Evolutionary conservation across 2,797 vertebrate species (phyloP).

Genomic region (Eurystomus glaucurus): DNA sequence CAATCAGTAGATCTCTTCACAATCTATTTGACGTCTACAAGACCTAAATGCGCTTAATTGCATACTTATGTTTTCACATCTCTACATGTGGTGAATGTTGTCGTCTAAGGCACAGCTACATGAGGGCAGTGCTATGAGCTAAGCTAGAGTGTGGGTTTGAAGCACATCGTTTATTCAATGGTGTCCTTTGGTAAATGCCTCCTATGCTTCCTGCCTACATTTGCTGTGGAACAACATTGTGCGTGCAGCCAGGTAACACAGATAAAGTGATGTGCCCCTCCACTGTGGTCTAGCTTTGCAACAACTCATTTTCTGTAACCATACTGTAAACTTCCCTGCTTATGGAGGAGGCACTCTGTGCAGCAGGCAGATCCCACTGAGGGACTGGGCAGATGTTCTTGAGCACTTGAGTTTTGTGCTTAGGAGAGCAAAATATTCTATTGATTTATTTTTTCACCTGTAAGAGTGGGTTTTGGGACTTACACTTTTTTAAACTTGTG

Average conservation of each 20-base stretch:
- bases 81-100: not conserved
- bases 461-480: not conserved
- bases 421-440: not conserved
- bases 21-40: not conserved
- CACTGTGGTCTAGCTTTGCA: not conserved
- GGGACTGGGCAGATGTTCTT: not conserved
- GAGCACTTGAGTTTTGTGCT: not conserved
- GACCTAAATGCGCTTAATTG: not conserved
- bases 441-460: not conserved
- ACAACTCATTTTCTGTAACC: not conserved
- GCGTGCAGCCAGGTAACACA: not conserved
- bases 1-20: not conserved
- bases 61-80: not conserved
- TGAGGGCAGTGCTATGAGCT: not conserved
- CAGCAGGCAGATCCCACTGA: not conserved
- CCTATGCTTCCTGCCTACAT: not conserved
- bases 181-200: not conserved
- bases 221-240: not conserved
- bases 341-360: not conserved
- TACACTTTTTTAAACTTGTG: not conserved
- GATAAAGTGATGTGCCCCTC: not conserved
- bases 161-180: rapidly evolving
- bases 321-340: not conserved
- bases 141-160: not conserved
- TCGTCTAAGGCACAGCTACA: rapidly evolving